Evolutionary conservation across 2,888 invertebrate species (phyloP), one percentile per base, ranked within the genome.

Genomic region (Drosophila nr. perissopoda): DNA sequence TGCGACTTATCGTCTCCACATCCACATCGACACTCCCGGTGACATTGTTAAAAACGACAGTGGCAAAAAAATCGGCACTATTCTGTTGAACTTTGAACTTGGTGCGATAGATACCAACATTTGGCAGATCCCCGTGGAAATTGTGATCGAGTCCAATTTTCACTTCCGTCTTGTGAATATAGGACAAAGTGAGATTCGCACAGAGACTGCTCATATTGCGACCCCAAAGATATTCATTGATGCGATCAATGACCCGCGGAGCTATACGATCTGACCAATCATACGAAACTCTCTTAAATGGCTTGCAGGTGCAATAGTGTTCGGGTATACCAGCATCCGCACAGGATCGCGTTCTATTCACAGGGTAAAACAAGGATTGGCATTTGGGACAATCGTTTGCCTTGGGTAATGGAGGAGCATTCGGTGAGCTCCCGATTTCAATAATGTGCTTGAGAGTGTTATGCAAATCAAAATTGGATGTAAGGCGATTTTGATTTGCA

Each of bases 381-480:
- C 96, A 96, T 2, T 92, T 94, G 0, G 95, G 94, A 90, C 96
- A 96, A 18, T 94, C 94, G 68, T 91, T 87, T 54, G 94, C 94
- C 1, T 38, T 67, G 18, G 79, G 69, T 31, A 86, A 29, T 0
- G 58, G 79, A 0, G 67, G 54, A 2, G 93, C 92, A 31, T 73
- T 51, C 0, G 61, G 38, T 8, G n/a, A n/a, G 18, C 63, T 42
- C 0, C 80, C 79, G 58, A 95, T 76, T 33, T 92, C 91, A 25
- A 95, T 90, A 42, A 96, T 93, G 72, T 96, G 95, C 42, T 95
- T 92, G 2, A 96, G 91, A 0, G 96, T 97, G 89, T 95, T 94
- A 87, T 96, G 95, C 6, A 97, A 87, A 90, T 97, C 97, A 84
- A 95, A 96, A 0, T 96, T 96, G 18, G 96, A 96, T 0, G 95